phyloP scores from a whole-genome alignment of 2,113 vertebrate species.

The Recurvirostra avosetta region DNA sequence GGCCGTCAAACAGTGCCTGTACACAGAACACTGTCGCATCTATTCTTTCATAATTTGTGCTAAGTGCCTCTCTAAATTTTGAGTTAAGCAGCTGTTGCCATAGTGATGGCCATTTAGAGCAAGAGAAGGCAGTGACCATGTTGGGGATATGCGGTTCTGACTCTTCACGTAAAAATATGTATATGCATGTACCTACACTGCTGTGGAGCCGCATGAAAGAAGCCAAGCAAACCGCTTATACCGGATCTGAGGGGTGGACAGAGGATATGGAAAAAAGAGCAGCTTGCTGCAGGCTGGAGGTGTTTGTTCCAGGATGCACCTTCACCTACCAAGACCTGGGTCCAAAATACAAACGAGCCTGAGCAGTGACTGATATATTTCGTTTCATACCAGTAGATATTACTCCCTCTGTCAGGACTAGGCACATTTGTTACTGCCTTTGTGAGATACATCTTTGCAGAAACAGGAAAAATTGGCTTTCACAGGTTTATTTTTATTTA shows the following conservation, averaged over 20 bases:
- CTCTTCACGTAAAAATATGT: neutral
- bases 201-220: neutral
- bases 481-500: neutral
- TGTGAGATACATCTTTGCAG: neutral
- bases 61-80: conserved; percentile 13
- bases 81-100: conserved; percentile 38
- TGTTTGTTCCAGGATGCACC: neutral
- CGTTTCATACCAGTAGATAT: neutral
- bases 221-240: neutral
- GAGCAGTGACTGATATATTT: neutral
- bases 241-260: neutral
- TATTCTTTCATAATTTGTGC: neutral
- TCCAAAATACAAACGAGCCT: neutral
- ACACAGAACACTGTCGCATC: accelerated
- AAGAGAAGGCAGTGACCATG: neutral
- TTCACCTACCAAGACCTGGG: neutral
- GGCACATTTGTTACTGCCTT: neutral
- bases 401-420: neutral
- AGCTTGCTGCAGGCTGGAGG: neutral
- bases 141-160: neutral
- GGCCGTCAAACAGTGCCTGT: neutral
- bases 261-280: neutral
- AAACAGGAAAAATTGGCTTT: neutral
- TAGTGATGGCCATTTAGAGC: conserved; percentile 14
- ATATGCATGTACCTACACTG: neutral